These are phyloP conservation scores for Nibea albiflora DNA, from an alignment of 2,113 vertebrate species.

Conservation along the genomic window DNA sequence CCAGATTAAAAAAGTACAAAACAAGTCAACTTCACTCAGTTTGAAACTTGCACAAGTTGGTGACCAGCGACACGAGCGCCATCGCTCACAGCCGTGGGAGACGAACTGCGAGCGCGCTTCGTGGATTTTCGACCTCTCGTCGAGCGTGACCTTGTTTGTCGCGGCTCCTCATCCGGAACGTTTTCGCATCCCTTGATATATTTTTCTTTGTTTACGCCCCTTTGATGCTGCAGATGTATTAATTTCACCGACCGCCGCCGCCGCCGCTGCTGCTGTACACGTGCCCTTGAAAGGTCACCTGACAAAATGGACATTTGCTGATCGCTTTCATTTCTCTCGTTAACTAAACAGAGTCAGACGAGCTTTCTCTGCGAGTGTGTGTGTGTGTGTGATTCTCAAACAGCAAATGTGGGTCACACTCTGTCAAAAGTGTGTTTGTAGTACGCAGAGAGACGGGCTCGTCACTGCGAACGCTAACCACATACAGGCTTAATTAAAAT, in stretches of 20 bases:
- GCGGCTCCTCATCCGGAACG: neutral
- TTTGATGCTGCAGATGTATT: conserved; percentile 7
- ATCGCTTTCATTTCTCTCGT: conserved; percentile 38
- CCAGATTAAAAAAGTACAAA: too few species aligned
- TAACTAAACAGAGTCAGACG: conserved; percentile 19
- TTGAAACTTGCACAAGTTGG: too few species aligned
- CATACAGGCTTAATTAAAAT: conserved; percentile 75
- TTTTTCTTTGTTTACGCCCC: neutral
- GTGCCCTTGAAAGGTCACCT: conserved; percentile 56
- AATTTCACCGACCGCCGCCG: neutral
- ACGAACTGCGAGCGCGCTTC: neutral
- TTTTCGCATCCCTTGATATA: neutral
- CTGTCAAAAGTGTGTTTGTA: conserved; percentile 59
- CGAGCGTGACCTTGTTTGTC: conserved; percentile 6
- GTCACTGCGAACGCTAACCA: conserved; percentile 53
- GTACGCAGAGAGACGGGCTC: conserved; percentile 45
- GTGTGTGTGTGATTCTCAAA: conserved; percentile 32
- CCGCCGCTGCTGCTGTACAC: neutral
- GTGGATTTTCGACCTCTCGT: neutral
- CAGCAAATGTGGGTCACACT: conserved; percentile 64
- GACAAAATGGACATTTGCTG: conserved; percentile 47
- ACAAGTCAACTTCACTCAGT: too few species aligned
- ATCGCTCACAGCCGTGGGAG: neutral
- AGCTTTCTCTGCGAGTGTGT: conserved; percentile 4
- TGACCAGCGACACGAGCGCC: too few species aligned